A percentile compares a stretch with the other conserved stretches of the same genome.
phyloP scores from a whole-genome alignment of 2,113 vertebrate species.

The Empidonax alnorum region DNA sequence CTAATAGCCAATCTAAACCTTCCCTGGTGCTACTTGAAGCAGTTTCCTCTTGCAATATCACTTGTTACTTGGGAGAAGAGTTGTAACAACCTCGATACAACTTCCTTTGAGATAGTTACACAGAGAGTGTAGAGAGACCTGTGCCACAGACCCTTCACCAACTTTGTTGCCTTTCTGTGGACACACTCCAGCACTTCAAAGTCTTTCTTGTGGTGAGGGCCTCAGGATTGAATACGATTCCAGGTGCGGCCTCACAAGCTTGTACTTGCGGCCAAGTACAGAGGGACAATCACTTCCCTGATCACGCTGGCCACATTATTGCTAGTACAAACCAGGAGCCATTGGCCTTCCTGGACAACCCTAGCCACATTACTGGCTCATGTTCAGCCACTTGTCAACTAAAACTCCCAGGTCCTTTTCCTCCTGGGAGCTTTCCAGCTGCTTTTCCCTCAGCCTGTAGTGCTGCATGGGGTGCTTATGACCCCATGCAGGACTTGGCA shows the following conservation, averaged over 20 bases:
- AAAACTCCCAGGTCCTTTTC: neutral
- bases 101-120: neutral
- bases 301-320: neutral
- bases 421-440: neutral
- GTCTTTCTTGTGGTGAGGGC: neutral
- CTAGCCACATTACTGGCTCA: neutral
- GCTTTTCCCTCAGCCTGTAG: neutral
- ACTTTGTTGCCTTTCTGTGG: fast-evolving
- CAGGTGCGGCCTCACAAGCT: too few relatives aligned
- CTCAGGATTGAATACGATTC: neutral
- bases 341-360: neutral
- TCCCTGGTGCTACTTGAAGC: neutral
- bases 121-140: neutral
- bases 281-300: neutral
- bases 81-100: too few relatives aligned
- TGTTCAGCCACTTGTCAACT: neutral
- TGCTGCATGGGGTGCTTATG: too few relatives aligned
- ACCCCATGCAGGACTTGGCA: fast-evolving
- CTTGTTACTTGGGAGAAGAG: neutral
- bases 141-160: neutral
- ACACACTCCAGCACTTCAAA: neutral
- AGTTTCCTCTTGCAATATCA: fast-evolving
- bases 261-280: too few relatives aligned
- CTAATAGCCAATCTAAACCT: neutral
- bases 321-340: neutral